A percentile compares a stretch with the other conserved stretches of the same genome.
Conservation (phyloP, 1,140 invertebrate species). For the Stenopsyche tienmushanensis region DNA sequence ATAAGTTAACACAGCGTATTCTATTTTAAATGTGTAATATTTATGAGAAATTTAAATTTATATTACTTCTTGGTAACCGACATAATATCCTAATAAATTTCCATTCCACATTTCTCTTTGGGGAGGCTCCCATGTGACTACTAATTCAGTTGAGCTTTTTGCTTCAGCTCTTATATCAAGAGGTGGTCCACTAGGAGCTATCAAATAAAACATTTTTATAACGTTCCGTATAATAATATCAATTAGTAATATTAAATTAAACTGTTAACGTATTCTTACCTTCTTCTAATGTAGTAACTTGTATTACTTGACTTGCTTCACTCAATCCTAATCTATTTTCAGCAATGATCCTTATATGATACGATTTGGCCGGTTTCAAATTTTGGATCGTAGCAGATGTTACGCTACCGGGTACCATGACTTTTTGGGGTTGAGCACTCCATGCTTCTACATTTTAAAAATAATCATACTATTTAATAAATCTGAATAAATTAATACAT, state of each 20-base stretch:
- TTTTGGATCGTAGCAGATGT: constrained; percentile 76
- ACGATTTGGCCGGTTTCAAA: constrained; percentile 83
- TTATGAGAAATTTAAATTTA: constrained; percentile 6
- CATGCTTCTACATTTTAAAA: constrained; percentile 61
- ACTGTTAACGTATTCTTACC: no score
- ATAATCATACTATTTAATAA: neutral
- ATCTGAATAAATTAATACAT: neutral
- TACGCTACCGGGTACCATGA: constrained; percentile 75
- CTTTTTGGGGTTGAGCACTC: constrained; percentile 74
- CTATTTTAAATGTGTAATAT: neutral
- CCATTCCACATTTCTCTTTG: constrained; percentile 87
- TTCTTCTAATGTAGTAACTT: constrained; percentile 81
- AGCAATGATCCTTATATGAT: constrained; percentile 85
- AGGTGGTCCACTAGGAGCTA: constrained; percentile 85
- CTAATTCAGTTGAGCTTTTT: constrained; percentile 84
- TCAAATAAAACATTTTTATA: constrained; percentile 28
- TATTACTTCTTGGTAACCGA: constrained; percentile 78
- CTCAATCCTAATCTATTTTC: constrained; percentile 86
- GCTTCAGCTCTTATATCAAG: constrained; percentile 81
- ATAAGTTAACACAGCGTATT: neutral
- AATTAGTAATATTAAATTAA: neutral
- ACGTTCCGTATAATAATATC: neutral
- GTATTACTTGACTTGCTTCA: constrained; percentile 80
- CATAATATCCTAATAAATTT: constrained; percentile 88
- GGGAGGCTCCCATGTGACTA: constrained; percentile 88